A percentile compares a stretch with the other conserved stretches of the same genome.
Evolutionary conservation across 2,888 invertebrate species (phyloP).

Genomic region (Apamea monoglypha): DNA sequence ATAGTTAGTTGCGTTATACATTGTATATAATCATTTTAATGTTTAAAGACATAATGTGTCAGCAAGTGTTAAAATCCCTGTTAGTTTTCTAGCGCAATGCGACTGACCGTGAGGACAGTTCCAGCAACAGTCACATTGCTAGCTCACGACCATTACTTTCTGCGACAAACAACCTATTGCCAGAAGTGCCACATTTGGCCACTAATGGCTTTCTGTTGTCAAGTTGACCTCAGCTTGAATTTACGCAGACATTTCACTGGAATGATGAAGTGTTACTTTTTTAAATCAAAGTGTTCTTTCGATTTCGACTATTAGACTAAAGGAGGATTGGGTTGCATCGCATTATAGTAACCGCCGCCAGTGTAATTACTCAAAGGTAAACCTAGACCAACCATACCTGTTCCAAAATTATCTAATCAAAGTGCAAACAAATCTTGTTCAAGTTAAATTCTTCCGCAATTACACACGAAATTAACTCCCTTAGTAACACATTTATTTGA

Average conservation of each 20-base stretch:
- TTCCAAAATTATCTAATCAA: too few relatives aligned
- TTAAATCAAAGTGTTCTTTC: not conserved
- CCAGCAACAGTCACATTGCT: constrained; percentile 58
- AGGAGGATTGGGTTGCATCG: too few relatives aligned
- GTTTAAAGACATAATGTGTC: not conserved
- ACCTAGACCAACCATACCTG: too few relatives aligned
- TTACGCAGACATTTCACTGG: constrained; percentile 9
- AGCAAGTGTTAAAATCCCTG: not conserved
- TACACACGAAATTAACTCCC: too few relatives aligned
- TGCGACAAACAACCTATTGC: constrained; percentile 73
- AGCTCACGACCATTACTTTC: constrained; percentile 64
- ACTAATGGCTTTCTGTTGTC: constrained; percentile 71
- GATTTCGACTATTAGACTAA: not conserved
- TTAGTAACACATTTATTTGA: too few relatives aligned
- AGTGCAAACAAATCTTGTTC: too few relatives aligned
- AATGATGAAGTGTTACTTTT: constrained; percentile 10
- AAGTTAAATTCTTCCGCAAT: too few relatives aligned
- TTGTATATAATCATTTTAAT: too few relatives aligned
- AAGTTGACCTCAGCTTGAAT: constrained; percentile 57
- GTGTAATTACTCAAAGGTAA: too few relatives aligned
- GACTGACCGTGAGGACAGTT: constrained; percentile 7
- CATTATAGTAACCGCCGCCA: too few relatives aligned
- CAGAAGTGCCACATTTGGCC: constrained; percentile 66
- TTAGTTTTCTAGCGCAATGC: not conserved
- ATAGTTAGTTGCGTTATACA: too few relatives aligned